phyloP scores from a whole-genome alignment of 2,797 vertebrate species.

The Tragelaphus oryx region DNA sequence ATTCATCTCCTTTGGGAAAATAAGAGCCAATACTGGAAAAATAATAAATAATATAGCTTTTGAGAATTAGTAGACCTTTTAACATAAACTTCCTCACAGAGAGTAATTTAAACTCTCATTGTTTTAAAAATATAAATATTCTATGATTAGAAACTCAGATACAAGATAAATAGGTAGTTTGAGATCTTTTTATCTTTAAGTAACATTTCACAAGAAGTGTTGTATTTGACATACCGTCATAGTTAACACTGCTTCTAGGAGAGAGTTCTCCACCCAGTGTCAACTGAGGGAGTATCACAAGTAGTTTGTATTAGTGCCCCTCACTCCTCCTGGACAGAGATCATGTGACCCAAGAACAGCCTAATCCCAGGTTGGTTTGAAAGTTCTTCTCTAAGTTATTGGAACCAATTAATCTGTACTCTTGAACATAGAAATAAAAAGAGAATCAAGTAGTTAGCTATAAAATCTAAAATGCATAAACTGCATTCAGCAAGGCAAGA shows the following conservation, averaged over 20 bases:
- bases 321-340: background rate
- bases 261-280: background rate
- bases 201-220: background rate
- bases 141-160: background rate
- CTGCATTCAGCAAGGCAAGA: background rate
- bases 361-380: background rate
- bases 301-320: background rate
- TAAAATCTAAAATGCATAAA: background rate
- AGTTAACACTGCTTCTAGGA: background rate
- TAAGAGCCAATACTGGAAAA: background rate
- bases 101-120: background rate
- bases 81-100: background rate
- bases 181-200: background rate
- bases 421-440: background rate
- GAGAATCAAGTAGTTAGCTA: background rate
- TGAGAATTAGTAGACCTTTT: background rate
- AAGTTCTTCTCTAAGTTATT: background rate
- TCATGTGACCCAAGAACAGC: background rate
- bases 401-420: background rate
- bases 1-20: background rate
- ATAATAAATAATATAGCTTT: background rate
- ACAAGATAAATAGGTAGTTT: background rate
- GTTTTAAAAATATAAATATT: constrained; percentile 1
- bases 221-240: background rate
- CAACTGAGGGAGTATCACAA: background rate